These are phyloP conservation scores for Mohoua ochrocephala DNA, from an alignment of 2,113 vertebrate genomes.

Conservation along the genomic window DNA sequence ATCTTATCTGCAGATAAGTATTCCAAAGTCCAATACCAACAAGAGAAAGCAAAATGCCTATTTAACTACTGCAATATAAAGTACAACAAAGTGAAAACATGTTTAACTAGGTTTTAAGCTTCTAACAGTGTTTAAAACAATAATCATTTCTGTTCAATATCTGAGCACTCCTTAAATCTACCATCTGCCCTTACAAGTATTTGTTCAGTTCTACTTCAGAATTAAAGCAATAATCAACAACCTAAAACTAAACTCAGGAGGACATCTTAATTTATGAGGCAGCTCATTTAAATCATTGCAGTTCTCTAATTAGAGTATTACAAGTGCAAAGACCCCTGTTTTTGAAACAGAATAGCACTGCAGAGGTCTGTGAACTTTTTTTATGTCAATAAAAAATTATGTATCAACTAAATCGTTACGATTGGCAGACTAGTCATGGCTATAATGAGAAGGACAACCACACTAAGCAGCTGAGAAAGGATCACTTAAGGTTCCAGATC, in stretches of 20 bases:
- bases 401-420: not conserved
- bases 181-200: not conserved
- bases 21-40: not conserved
- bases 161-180: not conserved
- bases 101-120: not conserved
- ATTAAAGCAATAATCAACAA: not conserved
- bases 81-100: not conserved
- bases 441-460: not conserved
- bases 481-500: not conserved
- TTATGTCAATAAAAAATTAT: not conserved
- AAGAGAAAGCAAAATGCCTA: not conserved
- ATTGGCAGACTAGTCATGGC: not conserved
- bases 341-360: not conserved
- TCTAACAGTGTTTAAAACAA: not conserved
- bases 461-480: not conserved
- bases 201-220: not conserved
- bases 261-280: not conserved
- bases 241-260: not conserved
- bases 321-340: not conserved
- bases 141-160: not conserved
- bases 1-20: not conserved
- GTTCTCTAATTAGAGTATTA: not conserved
- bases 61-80: not conserved
- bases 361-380: not conserved
- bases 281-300: not conserved